Evolutionary conservation across 2,797 vertebrate genomes (phyloP).

Genomic region (Notamacropus eugenii): DNA sequence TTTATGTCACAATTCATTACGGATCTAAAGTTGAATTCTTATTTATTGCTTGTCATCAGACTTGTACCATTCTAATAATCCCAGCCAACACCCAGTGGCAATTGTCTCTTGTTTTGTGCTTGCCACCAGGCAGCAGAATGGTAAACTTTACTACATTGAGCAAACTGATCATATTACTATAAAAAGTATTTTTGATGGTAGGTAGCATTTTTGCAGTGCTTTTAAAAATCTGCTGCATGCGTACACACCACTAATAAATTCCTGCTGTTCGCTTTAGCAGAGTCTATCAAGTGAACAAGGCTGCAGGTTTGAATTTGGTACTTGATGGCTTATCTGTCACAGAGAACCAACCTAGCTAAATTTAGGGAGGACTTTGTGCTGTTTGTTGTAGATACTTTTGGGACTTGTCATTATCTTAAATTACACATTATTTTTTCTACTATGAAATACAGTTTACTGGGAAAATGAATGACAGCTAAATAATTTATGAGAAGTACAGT

Average conservation of each 20-base stretch:
- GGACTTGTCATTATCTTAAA: neutral
- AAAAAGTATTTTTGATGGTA: neutral
- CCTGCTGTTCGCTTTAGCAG: neutral
- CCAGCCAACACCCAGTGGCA: neutral
- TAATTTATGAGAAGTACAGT: neutral
- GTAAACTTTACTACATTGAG: neutral
- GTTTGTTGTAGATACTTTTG: neutral
- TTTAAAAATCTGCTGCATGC: neutral
- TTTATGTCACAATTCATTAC: neutral
- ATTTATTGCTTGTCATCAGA: neutral
- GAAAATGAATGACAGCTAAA: neutral
- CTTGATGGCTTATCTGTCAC: neutral
- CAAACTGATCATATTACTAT: neutral
- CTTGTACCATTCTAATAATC: neutral
- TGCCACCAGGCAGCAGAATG: neutral
- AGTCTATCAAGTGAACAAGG: neutral
- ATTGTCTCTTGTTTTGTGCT: neutral
- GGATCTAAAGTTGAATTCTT: neutral
- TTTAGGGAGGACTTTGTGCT: neutral
- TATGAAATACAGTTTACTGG: neutral
- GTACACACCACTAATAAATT: neutral
- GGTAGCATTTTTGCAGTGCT: neutral
- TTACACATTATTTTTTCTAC: neutral
- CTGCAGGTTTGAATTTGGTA: neutral
- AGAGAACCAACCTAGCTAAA: neutral